Conservation (phyloP, 2,797 vertebrate species). For the Sebastiscus albofasciatus region DNA sequence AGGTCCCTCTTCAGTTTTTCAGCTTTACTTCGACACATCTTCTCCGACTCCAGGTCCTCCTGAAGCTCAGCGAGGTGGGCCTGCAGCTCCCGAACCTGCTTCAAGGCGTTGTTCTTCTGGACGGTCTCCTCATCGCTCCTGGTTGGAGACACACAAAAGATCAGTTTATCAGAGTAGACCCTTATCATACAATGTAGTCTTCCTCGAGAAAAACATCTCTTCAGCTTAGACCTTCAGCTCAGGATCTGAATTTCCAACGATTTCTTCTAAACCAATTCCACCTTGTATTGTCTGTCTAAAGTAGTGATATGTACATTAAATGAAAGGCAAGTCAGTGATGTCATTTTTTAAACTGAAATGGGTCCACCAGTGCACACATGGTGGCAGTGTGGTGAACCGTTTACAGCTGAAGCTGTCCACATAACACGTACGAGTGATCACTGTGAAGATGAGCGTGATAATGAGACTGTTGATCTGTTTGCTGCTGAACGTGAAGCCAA, state of each 20-base stretch:
- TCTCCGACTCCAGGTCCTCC: conserved; percentile 97
- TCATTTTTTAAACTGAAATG: neutral
- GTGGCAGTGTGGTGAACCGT: conserved; percentile 60
- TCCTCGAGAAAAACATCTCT: neutral
- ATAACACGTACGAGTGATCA: neutral
- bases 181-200: neutral
- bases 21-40: conserved; percentile 91
- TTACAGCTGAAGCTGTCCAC: neutral
- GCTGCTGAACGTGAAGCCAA: conserved; percentile 1
- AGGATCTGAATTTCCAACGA: neutral
- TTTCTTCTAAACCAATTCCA: neutral
- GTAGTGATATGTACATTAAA: neutral
- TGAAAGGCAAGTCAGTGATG: neutral
- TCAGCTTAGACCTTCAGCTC: neutral
- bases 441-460: conserved; percentile 1
- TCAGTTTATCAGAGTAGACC: neutral
- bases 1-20: conserved; percentile 97
- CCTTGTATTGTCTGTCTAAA: neutral
- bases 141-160: conserved; percentile 14
- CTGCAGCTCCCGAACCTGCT: conserved; percentile 93
- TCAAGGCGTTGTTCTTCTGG: conserved; percentile 94
- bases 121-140: conserved; percentile 93
- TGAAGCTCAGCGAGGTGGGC: conserved; percentile 95
- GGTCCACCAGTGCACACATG: conserved; percentile 51
- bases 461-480: conserved; percentile 18